Evolutionary conservation across 2,888 invertebrate genomes (phyloP).

Genomic region (Tipula lateralis): DNA sequence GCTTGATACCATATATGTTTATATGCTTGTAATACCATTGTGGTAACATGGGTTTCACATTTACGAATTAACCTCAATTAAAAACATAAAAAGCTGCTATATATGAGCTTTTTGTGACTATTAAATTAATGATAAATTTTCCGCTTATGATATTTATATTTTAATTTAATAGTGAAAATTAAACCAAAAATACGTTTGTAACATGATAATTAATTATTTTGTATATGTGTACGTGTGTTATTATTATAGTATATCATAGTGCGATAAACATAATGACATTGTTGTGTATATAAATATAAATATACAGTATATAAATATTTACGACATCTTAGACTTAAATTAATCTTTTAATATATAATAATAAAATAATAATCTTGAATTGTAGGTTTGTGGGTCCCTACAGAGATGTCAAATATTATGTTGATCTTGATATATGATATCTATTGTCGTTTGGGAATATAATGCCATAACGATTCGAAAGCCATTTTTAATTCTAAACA

Average conservation of each 20-base stretch:
- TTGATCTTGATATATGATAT: background rate
- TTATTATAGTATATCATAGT: background rate
- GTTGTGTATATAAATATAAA: background rate
- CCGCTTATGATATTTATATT: constrained; percentile 19
- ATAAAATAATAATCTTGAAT: background rate
- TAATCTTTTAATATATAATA: background rate
- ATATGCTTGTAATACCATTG: background rate
- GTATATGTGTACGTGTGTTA: background rate
- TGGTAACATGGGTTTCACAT: constrained; percentile 19
- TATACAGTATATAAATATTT: background rate
- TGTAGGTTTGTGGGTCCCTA: background rate
- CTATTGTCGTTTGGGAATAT: background rate
- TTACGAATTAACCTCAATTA: constrained; percentile 24
- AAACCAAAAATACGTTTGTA: background rate
- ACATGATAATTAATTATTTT: constrained; percentile 7
- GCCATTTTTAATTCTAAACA: background rate
- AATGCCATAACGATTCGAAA: background rate
- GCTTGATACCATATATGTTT: background rate
- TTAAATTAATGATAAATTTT: constrained; percentile 9
- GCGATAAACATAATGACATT: constrained; percentile 4
- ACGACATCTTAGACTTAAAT: background rate
- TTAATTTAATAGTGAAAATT: constrained; percentile 11
- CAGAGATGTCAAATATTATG: background rate
- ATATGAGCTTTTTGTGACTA: background rate
- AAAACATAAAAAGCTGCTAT: background rate